Base-by-base conservation (phyloP, 2,113 vertebrate species). In the Elgaria multicarinata region DNA sequence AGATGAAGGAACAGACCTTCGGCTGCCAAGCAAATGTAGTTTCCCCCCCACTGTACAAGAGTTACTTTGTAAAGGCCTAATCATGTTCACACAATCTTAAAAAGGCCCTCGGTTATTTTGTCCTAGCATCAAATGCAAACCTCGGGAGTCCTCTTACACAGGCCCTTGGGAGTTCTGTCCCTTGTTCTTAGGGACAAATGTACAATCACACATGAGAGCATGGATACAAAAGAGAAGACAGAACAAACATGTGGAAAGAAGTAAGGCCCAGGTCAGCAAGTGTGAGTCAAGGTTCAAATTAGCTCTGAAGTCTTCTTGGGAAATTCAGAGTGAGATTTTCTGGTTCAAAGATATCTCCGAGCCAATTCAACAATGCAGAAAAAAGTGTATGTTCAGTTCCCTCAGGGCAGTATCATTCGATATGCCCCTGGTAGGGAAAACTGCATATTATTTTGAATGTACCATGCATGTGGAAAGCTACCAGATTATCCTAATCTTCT, bases 61-160 rank as follows among this genome's bases (percentile, higher is more conserved):
- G 67, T 67, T 87, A 90, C 89, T 89, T 94, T 93, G 86, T 66
- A 91, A 78, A 84, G 10, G 20, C 58, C 88, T 77, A 87, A 64
- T 87, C 72, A 80, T 2, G 0, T 13, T 85, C 80, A 87, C 53
- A 82, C 36, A 88, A 46, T 33, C 36, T 31, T 71, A n/a, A 82
- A 75, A 28, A 24, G 64, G n/a, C 24, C 58, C 42, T 20, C 6
- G 62, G n/a, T 90, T 87, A 69, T 92, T 91, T 81, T 89, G n/a
- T 89, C 92, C 91, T 93, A 88, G 88, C 85, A 62, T 79, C 89
- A 88, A 93, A 92, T 85, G 88, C 90, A 92, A 93, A 89, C 82
- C 92, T 89, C 67, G 85, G 90, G 93, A 92, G 85, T 87, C 87
- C 92, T 71, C 87, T 83, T 88, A 91, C 78, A 90, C 78, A 79